Evolutionary conservation across 2,888 invertebrate genomes (phyloP), one percentile per base, ranked within the genome.

Genomic region (Pollenia angustigena): DNA sequence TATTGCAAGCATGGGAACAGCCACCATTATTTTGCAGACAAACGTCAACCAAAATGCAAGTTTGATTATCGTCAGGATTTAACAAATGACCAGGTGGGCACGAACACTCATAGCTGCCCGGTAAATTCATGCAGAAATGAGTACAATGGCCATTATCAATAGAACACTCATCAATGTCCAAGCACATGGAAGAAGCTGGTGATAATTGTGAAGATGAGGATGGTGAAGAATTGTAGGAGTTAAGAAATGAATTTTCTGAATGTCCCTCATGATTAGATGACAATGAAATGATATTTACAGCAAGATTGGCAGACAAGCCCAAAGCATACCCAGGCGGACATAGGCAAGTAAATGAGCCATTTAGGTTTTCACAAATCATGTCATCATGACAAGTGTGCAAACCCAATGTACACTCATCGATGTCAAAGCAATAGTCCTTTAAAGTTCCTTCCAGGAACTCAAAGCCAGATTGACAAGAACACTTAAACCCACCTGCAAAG

Each of bases 401-500:
- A 52, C 90, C 90, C 74, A 87, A 78, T 69, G 90, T 89, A 90
- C 95, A 95, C 90, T 95, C 95, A 93, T 95, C 94, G 32, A 93
- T 89, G 85, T 93, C 93, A 75, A 91, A 90, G 89, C 94, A 94
- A 58, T 88, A 90, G 74, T 88, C 88, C 18, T 81, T 88, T 8
- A 88, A 79, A 2, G 76, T 42, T 4, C 90, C 91, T 12, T 90
- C 89, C 54, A 90, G 89, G 58, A 91, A 89, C 88, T 92, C 90
- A 81, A 90, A 94, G 14, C 95, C 95, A 16, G 91, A 89, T 0
- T 92, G 92, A 88, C 95, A 95, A 8, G 92, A 92, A 89, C 95
- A 95, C 87, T 92, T 91, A 90, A 94, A 94, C 88, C 94, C 93
- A 88, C 94, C 94, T 88, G 92, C 91, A 40, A 91, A 75, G 87